A percentile compares a stretch with the other conserved stretches of the same genome.
These are phyloP conservation scores for Eulemur rubriventer DNA, from an alignment of 2,797 vertebrate genomes.

Conservation along the genomic window DNA sequence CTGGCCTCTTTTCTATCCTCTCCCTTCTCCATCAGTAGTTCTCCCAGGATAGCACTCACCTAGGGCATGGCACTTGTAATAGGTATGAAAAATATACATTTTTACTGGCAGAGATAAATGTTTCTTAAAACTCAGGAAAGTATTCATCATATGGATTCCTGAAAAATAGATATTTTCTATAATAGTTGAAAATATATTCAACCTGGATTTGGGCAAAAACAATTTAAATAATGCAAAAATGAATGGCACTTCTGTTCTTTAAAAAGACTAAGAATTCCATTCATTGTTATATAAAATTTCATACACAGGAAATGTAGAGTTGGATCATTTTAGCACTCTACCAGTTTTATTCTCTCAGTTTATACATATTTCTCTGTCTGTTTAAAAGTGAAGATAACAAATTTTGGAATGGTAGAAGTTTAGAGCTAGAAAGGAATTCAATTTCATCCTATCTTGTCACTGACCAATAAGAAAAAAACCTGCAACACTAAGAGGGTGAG, in stretches of 20 bases:
- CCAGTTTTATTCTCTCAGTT: neutral
- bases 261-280: neutral
- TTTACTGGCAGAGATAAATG: neutral
- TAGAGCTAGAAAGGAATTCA: neutral
- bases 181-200: neutral
- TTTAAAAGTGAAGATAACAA: conserved; percentile 1
- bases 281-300: neutral
- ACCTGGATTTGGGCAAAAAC: neutral
- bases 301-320: neutral
- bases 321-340: neutral
- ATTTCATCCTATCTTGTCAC: neutral
- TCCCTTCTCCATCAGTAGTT: neutral
- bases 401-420: neutral
- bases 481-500: neutral
- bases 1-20: neutral
- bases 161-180: neutral
- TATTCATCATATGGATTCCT: neutral
- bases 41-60: neutral
- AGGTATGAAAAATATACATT: neutral
- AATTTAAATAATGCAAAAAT: neutral
- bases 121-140: neutral
- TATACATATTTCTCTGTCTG: neutral
- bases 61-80: no score
- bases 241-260: neutral
- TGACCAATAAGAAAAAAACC: neutral